Evolutionary conservation across 2,888 invertebrate genomes (phyloP), one percentile per base, ranked within the genome.

Genomic region (Chromoteleia sp.): DNA sequence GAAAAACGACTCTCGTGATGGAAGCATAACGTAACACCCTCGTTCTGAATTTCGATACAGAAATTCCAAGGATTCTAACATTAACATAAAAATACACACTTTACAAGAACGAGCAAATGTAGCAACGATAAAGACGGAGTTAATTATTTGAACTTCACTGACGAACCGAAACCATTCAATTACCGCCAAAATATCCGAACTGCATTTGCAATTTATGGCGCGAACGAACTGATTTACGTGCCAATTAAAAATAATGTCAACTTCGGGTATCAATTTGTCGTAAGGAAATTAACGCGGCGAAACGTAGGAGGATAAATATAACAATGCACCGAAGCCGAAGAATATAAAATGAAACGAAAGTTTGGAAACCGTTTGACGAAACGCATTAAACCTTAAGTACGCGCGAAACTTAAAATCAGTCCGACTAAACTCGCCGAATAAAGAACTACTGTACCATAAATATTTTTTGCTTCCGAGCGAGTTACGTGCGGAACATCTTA

Each of bases 11-110:
- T 61, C 70, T 76, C 52, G 73, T 63, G 77, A 77, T 68, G 63
- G 61, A 77, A 77, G 63, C 63, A 73, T 48, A 68, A 75, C 19
- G 65, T 61, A 77, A 76, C 73, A 77, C 73, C 68, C 73, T 54
- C 58, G 68, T 68, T 33, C 30, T 71, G 52, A 61, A 67, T 77
- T 77, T 73, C 54, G 48, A 73, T 67, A 77, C 73, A 79, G 36
- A 45, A 65, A 73, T 73, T 73, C 63, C 79, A 79, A 71, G 79
- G 56, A 81, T 77, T 58, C 41, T 25, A 15, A 14, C 56, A 58
- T 65, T 70, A 71, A 30, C 71, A 50, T 71, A 78, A 71, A 78
- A 78, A 56, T 63, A 45, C 25, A 25, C 33, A 30, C 39, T 75
- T 67, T 58, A 58, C 63, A 52, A 52, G 63, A 63, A 75, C 41